Conservation (phyloP, 1,140 invertebrate species). For the Danaus melanippus region DNA sequence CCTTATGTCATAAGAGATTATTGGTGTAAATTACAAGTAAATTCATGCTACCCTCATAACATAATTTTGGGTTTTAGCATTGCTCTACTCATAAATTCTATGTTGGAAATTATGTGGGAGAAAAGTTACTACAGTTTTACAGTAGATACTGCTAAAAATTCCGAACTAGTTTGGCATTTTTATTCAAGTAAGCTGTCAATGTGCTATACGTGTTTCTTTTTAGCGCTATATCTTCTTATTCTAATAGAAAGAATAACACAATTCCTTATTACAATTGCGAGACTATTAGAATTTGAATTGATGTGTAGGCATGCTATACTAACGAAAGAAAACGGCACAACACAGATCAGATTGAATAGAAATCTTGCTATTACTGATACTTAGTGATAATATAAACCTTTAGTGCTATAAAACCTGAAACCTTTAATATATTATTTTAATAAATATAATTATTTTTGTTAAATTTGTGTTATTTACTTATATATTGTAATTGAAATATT, state of each 20-base stretch:
- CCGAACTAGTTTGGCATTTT: conserved; percentile 29
- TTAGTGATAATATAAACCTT: too few relatives aligned
- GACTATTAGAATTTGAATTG: conserved; percentile 43
- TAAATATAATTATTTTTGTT: too few relatives aligned
- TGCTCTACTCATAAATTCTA: conserved; percentile 24
- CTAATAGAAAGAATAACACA: conserved; percentile 35
- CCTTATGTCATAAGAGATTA: conserved; percentile 34
- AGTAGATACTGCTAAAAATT: conserved; percentile 18
- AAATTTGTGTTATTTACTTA: too few relatives aligned
- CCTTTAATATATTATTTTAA: too few relatives aligned
- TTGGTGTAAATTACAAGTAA: conserved; percentile 32
- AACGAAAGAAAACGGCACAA: conserved; percentile 14
- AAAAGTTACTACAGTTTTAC: conserved; percentile 18
- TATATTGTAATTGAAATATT: too few relatives aligned
- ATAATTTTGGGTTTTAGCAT: conserved; percentile 15
- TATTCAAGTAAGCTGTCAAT: conserved; percentile 29
- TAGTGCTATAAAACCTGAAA: too few relatives aligned
- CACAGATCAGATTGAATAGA: too few relatives aligned
- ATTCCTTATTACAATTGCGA: conserved; percentile 32
- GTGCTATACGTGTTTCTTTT: conserved; percentile 27
- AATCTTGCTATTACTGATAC: too few relatives aligned
- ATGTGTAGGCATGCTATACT: conserved; percentile 48
- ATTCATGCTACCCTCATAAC: conserved; percentile 21
- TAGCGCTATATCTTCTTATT: conserved; percentile 30
- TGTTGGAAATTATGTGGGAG: conserved; percentile 34